phyloP scores from a whole-genome alignment of 2,113 vertebrate genomes.

The Trachemys scripta region DNA sequence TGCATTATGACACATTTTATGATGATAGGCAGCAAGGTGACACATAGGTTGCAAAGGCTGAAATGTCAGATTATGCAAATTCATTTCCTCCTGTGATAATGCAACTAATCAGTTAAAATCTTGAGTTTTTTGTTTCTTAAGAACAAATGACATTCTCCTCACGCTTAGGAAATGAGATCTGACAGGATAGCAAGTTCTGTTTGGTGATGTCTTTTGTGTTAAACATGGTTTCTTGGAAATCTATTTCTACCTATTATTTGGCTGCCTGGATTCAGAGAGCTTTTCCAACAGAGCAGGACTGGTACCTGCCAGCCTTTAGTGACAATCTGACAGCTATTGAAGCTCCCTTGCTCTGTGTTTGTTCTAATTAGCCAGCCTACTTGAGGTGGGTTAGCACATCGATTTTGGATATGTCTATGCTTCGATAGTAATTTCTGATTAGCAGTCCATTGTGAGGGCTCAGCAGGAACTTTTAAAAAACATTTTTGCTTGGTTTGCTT shows the following conservation, averaged over 20 bases:
- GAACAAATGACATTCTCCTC: conserved; percentile 1
- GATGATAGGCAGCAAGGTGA: background rate
- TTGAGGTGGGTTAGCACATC: background rate
- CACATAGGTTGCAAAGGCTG: fast-evolving
- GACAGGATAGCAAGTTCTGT: background rate
- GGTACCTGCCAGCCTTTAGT: background rate
- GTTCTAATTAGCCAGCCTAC: background rate
- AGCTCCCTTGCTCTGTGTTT: background rate
- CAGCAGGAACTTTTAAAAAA: background rate
- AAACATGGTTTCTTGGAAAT: background rate
- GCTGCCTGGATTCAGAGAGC: background rate
- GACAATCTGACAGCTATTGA: background rate
- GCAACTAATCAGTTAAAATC: conserved; percentile 22
- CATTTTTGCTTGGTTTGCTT: background rate
- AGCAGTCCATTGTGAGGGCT: background rate
- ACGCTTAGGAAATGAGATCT: background rate
- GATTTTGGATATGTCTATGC: fast-evolving
- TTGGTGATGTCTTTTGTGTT: background rate
- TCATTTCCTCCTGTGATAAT: background rate
- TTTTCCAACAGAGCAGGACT: background rate
- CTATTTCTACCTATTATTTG: background rate
- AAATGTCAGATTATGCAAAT: conserved; percentile 18
- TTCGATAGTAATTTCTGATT: background rate
- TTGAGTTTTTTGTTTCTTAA: background rate
- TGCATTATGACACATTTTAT: background rate